Evolutionary conservation across 1,140 invertebrate genomes (phyloP).

Genomic region (Sminthurides bifidus): DNA sequence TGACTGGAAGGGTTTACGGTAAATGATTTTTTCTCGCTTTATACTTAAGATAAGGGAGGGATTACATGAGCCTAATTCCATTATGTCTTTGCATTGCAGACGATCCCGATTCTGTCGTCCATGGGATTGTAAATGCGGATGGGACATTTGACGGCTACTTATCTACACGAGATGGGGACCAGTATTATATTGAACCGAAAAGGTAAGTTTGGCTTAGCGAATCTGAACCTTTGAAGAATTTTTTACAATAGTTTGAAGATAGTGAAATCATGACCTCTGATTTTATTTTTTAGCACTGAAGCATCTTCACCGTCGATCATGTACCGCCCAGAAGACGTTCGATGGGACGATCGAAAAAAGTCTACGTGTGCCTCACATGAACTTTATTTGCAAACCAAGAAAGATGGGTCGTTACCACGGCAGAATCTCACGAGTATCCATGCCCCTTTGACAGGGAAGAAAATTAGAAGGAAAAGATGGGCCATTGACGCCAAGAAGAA

Average conservation of each 20-base stretch:
- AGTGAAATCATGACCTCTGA: neutral
- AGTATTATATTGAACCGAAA: constrained; percentile 69
- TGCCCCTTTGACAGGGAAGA: neutral
- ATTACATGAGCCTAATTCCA: constrained; percentile 1
- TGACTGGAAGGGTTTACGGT: constrained; percentile 25
- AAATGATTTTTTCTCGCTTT: neutral
- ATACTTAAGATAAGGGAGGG: neutral
- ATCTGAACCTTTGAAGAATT: constrained; percentile 37
- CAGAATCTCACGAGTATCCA: neutral
- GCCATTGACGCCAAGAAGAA: constrained; percentile 34
- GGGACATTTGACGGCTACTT: constrained; percentile 83
- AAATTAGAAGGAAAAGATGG: constrained; percentile 16
- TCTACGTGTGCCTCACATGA: constrained; percentile 31
- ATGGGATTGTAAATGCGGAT: constrained; percentile 70
- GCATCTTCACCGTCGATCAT: constrained; percentile 13
- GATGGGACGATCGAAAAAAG: constrained; percentile 6
- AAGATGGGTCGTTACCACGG: constrained; percentile 4
- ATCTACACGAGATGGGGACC: constrained; percentile 57
- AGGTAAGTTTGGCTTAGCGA: constrained; percentile 53
- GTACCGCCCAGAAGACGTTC: constrained; percentile 21
- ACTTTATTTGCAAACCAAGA: constrained; percentile 27
- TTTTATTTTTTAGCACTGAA: neutral
- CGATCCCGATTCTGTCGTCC: constrained; percentile 67
- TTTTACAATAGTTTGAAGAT: neutral
- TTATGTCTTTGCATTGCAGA: constrained; percentile 45